These are phyloP conservation scores for Astreopora myriophthalma DNA, from an alignment of 64 coral and sea anemone species.

Conservation along the genomic window DNA sequence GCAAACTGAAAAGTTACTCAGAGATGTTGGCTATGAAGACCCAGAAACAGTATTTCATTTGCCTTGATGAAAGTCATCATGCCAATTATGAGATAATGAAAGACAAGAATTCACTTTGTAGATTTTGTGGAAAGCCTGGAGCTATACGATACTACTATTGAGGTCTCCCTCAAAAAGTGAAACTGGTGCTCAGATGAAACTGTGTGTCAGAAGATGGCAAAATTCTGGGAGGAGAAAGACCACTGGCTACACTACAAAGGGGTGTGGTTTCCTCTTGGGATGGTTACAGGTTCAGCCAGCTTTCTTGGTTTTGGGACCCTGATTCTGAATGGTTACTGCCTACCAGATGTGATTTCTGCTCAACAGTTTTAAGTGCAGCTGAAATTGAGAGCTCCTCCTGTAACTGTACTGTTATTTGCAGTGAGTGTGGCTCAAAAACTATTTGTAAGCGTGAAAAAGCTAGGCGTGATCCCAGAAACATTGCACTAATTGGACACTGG, in stretches of 20 bases:
- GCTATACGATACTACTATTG: slow-evolving; percentile 34
- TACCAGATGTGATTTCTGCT: neutral
- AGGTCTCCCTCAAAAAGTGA: slow-evolving; percentile 16
- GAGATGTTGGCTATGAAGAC: slow-evolving; percentile 28
- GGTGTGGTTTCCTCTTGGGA: neutral
- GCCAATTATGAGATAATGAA: slow-evolving; percentile 24
- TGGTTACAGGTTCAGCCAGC: neutral
- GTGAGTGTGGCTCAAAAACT: slow-evolving; percentile 6
- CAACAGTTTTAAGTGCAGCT: neutral
- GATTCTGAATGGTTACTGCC: neutral
- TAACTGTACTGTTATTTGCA: neutral
- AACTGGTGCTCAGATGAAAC: neutral
- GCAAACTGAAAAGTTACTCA: slow-evolving; percentile 22
- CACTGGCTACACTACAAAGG: slow-evolving; percentile 17
- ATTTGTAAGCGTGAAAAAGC: neutral
- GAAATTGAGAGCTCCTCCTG: neutral
- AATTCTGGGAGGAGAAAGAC: slow-evolving; percentile 29
- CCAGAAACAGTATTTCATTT: slow-evolving; percentile 24
- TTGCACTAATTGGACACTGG: slow-evolving; percentile 61
- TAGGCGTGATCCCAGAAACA: slow-evolving; percentile 11
- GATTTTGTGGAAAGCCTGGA: slow-evolving; percentile 24
- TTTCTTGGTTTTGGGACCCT: slow-evolving; percentile 52
- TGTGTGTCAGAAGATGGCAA: neutral
- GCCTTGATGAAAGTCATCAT: neutral
- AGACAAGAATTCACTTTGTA: neutral